Base-by-base conservation (phyloP, 2,797 vertebrate species). In the Zalophus californianus region DNA sequence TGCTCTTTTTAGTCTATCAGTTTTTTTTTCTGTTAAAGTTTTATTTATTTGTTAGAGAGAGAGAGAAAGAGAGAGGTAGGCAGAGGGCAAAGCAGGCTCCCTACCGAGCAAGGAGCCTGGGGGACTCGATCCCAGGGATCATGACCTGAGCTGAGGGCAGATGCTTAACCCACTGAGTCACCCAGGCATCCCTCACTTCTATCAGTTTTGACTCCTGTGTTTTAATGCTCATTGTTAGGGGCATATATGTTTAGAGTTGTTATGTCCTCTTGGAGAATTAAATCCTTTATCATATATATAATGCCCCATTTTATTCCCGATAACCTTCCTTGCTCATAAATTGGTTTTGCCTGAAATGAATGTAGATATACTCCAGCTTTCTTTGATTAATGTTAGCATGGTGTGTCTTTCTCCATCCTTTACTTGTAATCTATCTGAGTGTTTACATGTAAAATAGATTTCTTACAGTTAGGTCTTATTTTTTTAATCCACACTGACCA, bases 201-300 rank as follows among this genome's bases (percentile, higher is more conserved):
- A 44, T 48, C 13, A 88, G 50, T 48, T 80, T 96, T 66, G 5
- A 38, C 38, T 72, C 29, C 20, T 5, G 41, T 66, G 68, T 88
- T 96, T 75, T 86, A 16, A 68, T 79, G 14, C 20, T 60, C 44
- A 25, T 78, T 58, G 14, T 72, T 64, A 50, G 83, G 32, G 79
- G 5, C 12, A 54, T 83, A 18, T 16, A 3, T 56, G 16, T 88
- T 84, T 72, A 50, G 12, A 8, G 58, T 41, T 86, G 60, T 64
- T 79, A 50, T 64, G 83, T 54, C 29, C 78, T 91, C 50, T 79
- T 78, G 82, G 44, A 72, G 27, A 97, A 91, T 68, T 70, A 84
- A 62, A 29, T 7, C 3, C 16, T 93, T 91, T 72, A 79, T 78
- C 25, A 70, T 83, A 8, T 7, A 68, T 58, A 10, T 44, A 48